Conservation (phyloP, 2,797 vertebrate genomes). For the Moxostoma hubbsi region DNA sequence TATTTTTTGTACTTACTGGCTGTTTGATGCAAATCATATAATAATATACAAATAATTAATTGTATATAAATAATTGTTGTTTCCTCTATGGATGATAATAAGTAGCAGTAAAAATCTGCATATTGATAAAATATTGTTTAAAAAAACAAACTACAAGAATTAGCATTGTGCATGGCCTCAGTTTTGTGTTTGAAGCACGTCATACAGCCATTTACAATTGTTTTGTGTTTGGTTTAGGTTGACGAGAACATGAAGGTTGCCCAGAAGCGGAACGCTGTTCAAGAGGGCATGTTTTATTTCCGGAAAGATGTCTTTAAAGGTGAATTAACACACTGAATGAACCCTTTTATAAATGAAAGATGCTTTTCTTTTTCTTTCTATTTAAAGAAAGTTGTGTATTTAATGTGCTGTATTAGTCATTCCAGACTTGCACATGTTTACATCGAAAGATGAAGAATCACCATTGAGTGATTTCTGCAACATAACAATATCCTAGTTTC, state of each 20-base stretch:
- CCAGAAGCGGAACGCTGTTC: slow-evolving; percentile 93
- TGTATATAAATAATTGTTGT: neutral
- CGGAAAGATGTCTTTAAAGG: slow-evolving; percentile 97
- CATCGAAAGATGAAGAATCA: too few species aligned
- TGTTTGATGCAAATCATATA: neutral
- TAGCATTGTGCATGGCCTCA: neutral
- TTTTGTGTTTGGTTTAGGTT: slow-evolving; percentile 76
- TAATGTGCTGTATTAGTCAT: too few species aligned
- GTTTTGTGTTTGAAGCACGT: slow-evolving; percentile 22
- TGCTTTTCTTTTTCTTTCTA: too few species aligned
- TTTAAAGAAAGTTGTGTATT: too few species aligned
- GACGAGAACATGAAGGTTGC: slow-evolving; percentile 98
- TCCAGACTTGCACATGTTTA: too few species aligned
- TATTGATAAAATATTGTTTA: too few species aligned
- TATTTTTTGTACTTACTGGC: neutral
- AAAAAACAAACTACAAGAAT: neutral
- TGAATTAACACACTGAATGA: slow-evolving; percentile 56
- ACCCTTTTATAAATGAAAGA: too few species aligned
- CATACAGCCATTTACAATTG: neutral
- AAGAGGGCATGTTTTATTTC: slow-evolving; percentile 94
- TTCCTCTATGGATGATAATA: neutral
- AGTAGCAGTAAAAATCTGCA: neutral
- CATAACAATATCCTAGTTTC: too few species aligned
- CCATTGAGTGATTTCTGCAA: too few species aligned
- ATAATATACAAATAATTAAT: too few species aligned